phyloP scores from a whole-genome alignment of 2,113 vertebrate species.

The Arenaria interpres region DNA sequence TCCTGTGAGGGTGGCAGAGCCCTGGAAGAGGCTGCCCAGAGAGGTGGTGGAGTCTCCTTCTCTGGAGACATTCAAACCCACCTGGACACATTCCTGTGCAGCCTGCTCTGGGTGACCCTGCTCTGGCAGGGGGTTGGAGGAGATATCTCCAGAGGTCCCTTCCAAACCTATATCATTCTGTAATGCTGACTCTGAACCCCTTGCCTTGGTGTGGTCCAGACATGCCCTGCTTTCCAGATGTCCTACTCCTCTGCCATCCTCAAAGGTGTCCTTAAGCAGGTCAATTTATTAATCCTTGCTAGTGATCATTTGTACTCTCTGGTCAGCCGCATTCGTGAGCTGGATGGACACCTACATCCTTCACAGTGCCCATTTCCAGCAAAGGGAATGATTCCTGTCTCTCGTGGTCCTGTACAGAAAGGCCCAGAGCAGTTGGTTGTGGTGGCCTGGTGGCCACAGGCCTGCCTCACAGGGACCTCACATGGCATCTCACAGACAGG shows the following conservation, averaged over 20 bases:
- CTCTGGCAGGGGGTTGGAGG: no score
- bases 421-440: no score
- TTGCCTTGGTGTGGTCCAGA: not conserved
- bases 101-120: no score
- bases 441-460: not conserved
- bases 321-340: not conserved
- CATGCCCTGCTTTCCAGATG: not conserved
- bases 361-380: not conserved
- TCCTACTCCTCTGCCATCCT: not conserved
- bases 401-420: not conserved
- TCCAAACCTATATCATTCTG: no score
- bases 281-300: not conserved
- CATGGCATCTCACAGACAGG: not conserved
- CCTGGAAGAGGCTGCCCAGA: no score
- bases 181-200: not conserved
- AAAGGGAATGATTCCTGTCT: not conserved
- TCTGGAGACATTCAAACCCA: no score
- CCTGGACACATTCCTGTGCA: no score
- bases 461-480: not conserved
- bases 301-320: not conserved
- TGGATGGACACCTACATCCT: not conserved
- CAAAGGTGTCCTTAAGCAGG: not conserved
- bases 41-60: no score
- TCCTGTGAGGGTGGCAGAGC: no score
- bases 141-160: no score